Evolutionary conservation across 2,797 vertebrate species (phyloP).

Genomic region (Alauda arvensis): DNA sequence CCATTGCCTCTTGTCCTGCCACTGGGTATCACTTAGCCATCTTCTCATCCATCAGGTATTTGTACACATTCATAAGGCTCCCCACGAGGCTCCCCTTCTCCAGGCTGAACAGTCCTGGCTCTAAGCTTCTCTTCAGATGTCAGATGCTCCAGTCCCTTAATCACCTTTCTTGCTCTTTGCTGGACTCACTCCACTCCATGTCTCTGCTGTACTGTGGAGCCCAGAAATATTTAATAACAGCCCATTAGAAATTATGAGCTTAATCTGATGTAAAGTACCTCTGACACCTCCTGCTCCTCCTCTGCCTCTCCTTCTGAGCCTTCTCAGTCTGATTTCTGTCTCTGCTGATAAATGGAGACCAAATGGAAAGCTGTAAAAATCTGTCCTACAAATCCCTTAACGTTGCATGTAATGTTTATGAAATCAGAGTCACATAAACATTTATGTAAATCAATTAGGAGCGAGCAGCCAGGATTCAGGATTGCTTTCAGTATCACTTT

Average conservation of each 20-base stretch:
- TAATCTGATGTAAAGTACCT: background rate
- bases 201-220: background rate
- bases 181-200: background rate
- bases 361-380: slow-evolving; percentile 25
- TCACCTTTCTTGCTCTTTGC: background rate
- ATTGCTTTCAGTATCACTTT: slow-evolving; percentile 35
- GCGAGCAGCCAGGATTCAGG: background rate
- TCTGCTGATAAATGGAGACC: slow-evolving; percentile 3
- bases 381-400: background rate
- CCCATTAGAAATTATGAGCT: background rate
- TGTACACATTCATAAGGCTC: background rate
- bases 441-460: slow-evolving; percentile 51
- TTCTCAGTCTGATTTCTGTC: background rate
- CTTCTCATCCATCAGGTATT: background rate
- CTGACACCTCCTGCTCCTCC: background rate
- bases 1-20: background rate
- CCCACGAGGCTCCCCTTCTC: background rate
- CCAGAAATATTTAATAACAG: background rate
- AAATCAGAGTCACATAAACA: slow-evolving; percentile 33
- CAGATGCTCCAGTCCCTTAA: background rate
- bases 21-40: background rate
- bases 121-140: background rate
- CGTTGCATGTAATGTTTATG: background rate
- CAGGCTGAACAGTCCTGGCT: background rate
- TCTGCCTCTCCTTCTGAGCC: background rate